A percentile compares a stretch with the other conserved stretches of the same genome.
Conservation (phyloP, 2,113 vertebrate genomes). For the Cyprinodon variegatus region DNA sequence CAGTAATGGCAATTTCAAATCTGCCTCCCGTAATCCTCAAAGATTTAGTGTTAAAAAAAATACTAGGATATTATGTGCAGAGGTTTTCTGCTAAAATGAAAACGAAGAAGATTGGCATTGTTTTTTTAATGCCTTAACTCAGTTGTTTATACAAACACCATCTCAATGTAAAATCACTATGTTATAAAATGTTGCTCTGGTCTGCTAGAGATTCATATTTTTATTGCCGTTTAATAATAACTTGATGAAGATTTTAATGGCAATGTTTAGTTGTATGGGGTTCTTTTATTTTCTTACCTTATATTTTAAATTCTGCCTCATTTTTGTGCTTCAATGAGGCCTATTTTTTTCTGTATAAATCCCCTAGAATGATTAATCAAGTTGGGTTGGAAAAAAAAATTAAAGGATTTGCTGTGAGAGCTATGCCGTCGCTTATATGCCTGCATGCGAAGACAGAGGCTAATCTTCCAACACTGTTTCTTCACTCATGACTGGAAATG, state of each 20-base stretch:
- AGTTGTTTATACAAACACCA: background rate
- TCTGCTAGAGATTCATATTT: background rate
- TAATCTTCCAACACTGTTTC: background rate
- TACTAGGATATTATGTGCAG: background rate
- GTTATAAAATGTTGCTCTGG: background rate
- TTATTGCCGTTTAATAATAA: background rate
- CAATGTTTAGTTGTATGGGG: constrained; percentile 27
- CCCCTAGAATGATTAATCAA: constrained; percentile 23
- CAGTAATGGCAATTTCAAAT: background rate
- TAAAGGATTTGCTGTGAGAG: background rate
- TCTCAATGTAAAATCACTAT: background rate
- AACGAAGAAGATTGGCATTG: background rate
- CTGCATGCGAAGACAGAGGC: constrained; percentile 13
- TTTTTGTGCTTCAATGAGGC: constrained; percentile 63
- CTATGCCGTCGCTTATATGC: constrained; percentile 4
- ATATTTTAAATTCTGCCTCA: constrained; percentile 33
- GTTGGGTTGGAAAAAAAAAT: constrained; percentile 11
- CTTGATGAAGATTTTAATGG: background rate
- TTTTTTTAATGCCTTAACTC: background rate
- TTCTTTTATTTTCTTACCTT: constrained; percentile 29
- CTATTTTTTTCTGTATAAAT: constrained; percentile 12
- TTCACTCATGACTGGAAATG: constrained; percentile 9
- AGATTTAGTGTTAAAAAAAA: background rate
- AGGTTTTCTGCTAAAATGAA: background rate
- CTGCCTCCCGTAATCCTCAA: background rate